Evolutionary conservation across 1,140 invertebrate genomes (phyloP).

Genomic region (Lordiphosa stackelbergi): DNA sequence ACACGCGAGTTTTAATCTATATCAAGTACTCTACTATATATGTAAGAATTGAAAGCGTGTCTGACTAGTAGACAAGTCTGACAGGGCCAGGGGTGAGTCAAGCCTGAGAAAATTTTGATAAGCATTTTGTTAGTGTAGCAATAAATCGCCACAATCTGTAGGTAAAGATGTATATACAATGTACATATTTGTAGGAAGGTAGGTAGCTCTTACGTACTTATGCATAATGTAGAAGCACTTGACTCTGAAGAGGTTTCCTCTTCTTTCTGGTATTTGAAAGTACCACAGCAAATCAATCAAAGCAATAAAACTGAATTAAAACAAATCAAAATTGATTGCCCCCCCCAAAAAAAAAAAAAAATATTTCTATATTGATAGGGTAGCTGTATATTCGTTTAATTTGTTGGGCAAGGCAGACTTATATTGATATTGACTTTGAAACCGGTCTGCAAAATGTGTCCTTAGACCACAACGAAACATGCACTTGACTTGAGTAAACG

Average conservation of each 20-base stretch:
- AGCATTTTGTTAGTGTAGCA: slow-evolving; percentile 31
- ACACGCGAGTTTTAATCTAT: slow-evolving; percentile 56
- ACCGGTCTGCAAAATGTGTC: slow-evolving; percentile 55
- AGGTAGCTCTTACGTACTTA: slow-evolving; percentile 27
- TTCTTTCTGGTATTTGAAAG: slow-evolving; percentile 48
- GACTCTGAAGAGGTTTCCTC: slow-evolving; percentile 20
- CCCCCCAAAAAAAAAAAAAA: slow-evolving; percentile 29
- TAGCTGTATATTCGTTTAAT: slow-evolving; percentile 19
- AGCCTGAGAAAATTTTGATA: slow-evolving; percentile 41
- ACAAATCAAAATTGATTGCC: slow-evolving; percentile 67
- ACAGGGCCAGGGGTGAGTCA: slow-evolving; percentile 46
- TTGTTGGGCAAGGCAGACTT: slow-evolving; percentile 41
- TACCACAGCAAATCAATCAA: slow-evolving; percentile 67
- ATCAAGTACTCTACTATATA: slow-evolving; percentile 18
- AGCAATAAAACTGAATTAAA: slow-evolving; percentile 62
- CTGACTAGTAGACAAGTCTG: slow-evolving; percentile 33
- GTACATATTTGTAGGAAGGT: slow-evolving; percentile 5
- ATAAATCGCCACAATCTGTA: slow-evolving; percentile 43
- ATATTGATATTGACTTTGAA: slow-evolving; percentile 24
- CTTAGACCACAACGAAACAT: slow-evolving; percentile 57
- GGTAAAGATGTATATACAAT: slow-evolving; percentile 13
- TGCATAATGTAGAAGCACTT: slow-evolving; percentile 39
- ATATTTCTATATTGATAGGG: slow-evolving; percentile 13
- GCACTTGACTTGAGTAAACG: slow-evolving; percentile 66
- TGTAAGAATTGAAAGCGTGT: slow-evolving; percentile 20